Evolutionary conservation across 1,140 invertebrate species (phyloP).

Genomic region (Chlorops oryzae): DNA sequence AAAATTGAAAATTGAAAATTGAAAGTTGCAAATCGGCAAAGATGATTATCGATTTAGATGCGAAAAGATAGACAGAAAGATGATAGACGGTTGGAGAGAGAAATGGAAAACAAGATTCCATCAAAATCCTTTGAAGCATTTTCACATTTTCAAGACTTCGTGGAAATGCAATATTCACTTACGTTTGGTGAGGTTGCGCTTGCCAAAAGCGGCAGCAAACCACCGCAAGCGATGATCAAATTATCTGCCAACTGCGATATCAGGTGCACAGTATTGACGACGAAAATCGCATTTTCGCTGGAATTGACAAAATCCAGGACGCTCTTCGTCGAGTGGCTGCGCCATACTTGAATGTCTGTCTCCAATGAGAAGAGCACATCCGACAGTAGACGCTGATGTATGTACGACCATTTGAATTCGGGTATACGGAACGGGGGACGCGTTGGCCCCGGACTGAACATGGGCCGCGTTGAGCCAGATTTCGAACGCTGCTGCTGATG

Average conservation of each 20-base stretch:
- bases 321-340: slow-evolving; percentile 90
- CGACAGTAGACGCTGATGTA: slow-evolving; percentile 93
- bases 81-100: neutral
- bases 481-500: slow-evolving; percentile 51
- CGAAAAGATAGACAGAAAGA: slow-evolving; percentile 3
- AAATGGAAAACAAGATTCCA: too few relatives aligned
- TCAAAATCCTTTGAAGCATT: slow-evolving; percentile 1
- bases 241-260: slow-evolving; percentile 99
- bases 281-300: slow-evolving; percentile 96
- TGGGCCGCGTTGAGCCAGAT: slow-evolving; percentile 62
- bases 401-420: slow-evolving; percentile 99
- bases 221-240: slow-evolving; percentile 97
- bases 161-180: slow-evolving; percentile 47
- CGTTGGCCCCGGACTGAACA: slow-evolving; percentile 92
- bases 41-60: slow-evolving; percentile 15
- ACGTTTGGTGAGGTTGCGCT: slow-evolving; percentile 98
- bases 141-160: neutral
- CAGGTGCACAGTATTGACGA: slow-evolving; percentile 97
- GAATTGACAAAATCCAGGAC: slow-evolving; percentile 98
- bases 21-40: too few relatives aligned
- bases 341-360: slow-evolving; percentile 89
- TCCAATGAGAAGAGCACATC: slow-evolving; percentile 96
- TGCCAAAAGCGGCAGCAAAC: slow-evolving; percentile 89
- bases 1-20: neutral
- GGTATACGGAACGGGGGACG: slow-evolving; percentile 97